A percentile compares a stretch with the other conserved stretches of the same genome.
phyloP scores from a whole-genome alignment of 2,888 invertebrate species.

The Lampropteryx suffumata region DNA sequence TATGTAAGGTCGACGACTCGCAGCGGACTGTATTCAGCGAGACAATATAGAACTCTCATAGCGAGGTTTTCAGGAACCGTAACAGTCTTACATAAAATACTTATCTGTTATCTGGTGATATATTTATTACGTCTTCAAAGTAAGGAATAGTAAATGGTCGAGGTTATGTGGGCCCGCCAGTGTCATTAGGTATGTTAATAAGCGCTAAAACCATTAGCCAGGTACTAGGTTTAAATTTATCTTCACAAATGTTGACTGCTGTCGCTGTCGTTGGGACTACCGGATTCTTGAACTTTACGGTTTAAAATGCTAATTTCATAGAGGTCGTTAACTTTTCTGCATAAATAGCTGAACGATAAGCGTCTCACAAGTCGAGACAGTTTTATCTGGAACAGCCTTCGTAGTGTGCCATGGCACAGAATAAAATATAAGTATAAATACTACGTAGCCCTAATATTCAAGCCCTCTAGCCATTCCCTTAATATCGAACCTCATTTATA shows the following conservation, averaged over 20 bases:
- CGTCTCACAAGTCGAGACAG: neutral
- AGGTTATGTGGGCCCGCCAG: neutral
- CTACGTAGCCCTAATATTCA: neutral
- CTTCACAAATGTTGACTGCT: neutral
- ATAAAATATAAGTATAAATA: too few species aligned
- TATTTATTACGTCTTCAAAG: too few species aligned
- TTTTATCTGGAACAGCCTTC: too few species aligned
- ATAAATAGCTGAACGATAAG: constrained; percentile 6
- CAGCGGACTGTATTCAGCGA: too few species aligned
- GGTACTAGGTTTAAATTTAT: neutral
- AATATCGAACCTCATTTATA: constrained; percentile 13
- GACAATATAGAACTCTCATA: too few species aligned
- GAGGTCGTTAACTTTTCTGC: constrained; percentile 8
- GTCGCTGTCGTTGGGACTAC: neutral
- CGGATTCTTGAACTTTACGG: constrained; percentile 11
- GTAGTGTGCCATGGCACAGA: too few species aligned
- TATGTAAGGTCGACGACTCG: too few species aligned
- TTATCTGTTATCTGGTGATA: too few species aligned
- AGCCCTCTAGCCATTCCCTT: neutral
- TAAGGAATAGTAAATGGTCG: neutral
- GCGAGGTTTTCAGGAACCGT: too few species aligned
- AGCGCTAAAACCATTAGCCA: neutral
- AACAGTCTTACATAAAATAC: too few species aligned
- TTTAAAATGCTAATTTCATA: constrained; percentile 15
- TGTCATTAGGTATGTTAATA: neutral